Evolutionary conservation across 2,113 vertebrate species (phyloP).

Genomic region (Sorex araneus): DNA sequence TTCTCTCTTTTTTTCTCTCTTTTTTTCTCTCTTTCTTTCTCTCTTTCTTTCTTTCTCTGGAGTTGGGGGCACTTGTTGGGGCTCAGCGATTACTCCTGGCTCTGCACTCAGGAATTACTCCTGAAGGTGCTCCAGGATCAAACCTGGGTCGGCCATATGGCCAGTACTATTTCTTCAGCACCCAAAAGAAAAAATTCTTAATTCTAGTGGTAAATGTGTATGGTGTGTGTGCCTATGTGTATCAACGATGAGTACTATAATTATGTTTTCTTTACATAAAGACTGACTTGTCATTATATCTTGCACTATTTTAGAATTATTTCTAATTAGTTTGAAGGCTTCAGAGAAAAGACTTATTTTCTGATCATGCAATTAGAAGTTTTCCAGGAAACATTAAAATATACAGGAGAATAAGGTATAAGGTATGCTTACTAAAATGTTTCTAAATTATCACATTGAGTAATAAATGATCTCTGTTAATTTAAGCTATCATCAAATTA

Average conservation of each 20-base stretch:
- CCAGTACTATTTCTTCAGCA: too few species aligned
- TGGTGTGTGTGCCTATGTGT: neutral
- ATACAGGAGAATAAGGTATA: neutral
- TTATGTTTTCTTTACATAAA: neutral
- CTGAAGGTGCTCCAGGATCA: too few species aligned
- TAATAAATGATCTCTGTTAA: constrained; percentile 42
- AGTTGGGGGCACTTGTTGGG: too few species aligned
- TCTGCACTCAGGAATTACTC: too few species aligned
- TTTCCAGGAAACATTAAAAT: constrained; percentile 15
- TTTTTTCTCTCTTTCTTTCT: too few species aligned
- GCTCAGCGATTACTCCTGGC: too few species aligned
- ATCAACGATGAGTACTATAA: neutral
- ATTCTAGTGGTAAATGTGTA: too few species aligned
- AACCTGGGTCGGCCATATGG: too few species aligned
- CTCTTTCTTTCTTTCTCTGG: too few species aligned
- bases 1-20: too few species aligned
- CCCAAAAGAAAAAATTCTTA: too few species aligned
- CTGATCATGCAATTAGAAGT: neutral
- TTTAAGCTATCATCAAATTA: neutral
- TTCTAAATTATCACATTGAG: neutral
- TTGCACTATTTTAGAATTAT: constrained; percentile 38
- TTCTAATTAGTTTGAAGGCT: neutral
- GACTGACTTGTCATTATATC: neutral
- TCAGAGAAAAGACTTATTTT: neutral
- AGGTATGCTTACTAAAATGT: neutral